Percentiles rank a stretch among this genome's conserved stretches.
Evolutionary conservation across 2,888 invertebrate genomes (phyloP).

Genomic region (Oligia latruncula): DNA sequence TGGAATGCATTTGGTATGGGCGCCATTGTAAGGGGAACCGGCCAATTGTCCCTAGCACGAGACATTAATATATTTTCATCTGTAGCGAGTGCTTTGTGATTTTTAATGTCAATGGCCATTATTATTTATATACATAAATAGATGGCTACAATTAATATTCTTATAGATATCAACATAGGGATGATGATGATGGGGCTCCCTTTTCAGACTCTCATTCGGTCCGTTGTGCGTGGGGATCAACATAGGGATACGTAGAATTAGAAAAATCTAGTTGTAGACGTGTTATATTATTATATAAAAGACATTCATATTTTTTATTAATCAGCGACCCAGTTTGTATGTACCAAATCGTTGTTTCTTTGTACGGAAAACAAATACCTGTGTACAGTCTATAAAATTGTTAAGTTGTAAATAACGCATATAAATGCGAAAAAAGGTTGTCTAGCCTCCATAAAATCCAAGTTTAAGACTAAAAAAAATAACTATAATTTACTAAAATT

Average conservation of each 20-base stretch:
- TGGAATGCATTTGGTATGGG: conserved; percentile 67
- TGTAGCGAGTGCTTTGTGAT: conserved; percentile 17
- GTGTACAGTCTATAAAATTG: neutral
- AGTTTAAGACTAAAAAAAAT: conserved; percentile 31
- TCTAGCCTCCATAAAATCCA: conserved; percentile 29
- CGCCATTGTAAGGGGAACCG: conserved; percentile 62
- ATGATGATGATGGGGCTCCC: too few species aligned
- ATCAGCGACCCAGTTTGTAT: conserved; percentile 4
- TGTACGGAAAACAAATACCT: neutral
- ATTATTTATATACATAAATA: conserved; percentile 13
- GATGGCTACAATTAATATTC: conserved; percentile 5
- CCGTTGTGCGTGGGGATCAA: neutral
- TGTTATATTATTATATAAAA: neutral
- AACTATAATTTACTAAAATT: conserved; percentile 20
- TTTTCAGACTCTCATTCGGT: too few species aligned
- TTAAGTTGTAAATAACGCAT: conserved; percentile 2
- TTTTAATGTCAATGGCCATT: conserved; percentile 35
- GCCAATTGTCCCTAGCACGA: conserved; percentile 49
- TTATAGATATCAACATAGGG: neutral
- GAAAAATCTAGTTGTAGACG: neutral
- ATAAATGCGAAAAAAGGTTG: neutral
- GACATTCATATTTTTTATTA: neutral
- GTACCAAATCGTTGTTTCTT: neutral
- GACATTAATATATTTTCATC: conserved; percentile 30
- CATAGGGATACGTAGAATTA: neutral